These are phyloP conservation scores for Myanophis thanlyinensis DNA, from an alignment of 2,113 vertebrate species.

Conservation along the genomic window DNA sequence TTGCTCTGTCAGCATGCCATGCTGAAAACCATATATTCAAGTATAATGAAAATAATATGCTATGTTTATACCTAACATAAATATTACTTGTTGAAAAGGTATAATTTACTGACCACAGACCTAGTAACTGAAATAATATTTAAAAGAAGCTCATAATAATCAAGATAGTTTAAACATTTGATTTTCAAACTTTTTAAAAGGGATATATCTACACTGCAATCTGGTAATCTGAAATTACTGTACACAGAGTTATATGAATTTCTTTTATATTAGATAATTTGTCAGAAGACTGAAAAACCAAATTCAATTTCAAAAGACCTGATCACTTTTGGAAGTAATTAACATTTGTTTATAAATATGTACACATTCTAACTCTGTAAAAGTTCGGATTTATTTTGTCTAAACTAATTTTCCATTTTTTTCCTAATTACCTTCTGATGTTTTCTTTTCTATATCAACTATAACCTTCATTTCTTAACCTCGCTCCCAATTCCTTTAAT, in stretches of 20 bases:
- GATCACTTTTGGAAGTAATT: not conserved
- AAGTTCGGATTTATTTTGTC: not conserved
- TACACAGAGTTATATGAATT: not conserved
- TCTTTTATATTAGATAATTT: not conserved
- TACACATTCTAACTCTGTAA: not conserved
- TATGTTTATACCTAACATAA: slow-evolving; percentile 3
- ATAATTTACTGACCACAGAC: not conserved
- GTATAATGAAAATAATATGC: not conserved
- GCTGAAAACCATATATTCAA: not conserved
- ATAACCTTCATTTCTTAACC: not conserved
- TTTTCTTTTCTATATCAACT: not conserved
- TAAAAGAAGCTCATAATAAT: not conserved
- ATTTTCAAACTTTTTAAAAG: not conserved
- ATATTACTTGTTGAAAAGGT: not conserved
- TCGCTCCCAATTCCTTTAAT: not conserved
- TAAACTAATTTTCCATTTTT: not conserved
- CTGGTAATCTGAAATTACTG: not conserved
- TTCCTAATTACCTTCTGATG: not conserved
- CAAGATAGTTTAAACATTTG: not conserved
- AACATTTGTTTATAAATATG: not conserved
- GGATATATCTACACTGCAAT: not conserved
- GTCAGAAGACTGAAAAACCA: not conserved
- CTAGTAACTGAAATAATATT: not conserved
- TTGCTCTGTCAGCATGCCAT: not conserved
- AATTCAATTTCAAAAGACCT: not conserved